phyloP scores from a whole-genome alignment of 1,140 invertebrate species.

The Drosophila oshimai region DNA sequence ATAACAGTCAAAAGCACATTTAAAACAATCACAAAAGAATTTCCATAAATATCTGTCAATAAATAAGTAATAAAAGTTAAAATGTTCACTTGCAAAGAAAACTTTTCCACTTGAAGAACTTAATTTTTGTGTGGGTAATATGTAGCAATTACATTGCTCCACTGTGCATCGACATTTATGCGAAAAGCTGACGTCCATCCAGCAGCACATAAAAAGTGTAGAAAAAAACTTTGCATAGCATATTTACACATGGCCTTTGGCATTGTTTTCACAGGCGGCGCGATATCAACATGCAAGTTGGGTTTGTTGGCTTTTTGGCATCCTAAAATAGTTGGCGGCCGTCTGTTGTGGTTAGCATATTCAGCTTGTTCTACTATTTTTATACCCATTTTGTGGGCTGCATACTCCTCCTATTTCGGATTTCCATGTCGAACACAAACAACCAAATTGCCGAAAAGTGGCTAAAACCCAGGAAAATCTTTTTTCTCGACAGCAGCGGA shows the following conservation, averaged over 20 bases:
- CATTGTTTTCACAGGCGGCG: slow-evolving; percentile 64
- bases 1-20: background rate
- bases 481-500: background rate
- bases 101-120: slow-evolving; percentile 39
- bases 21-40: background rate
- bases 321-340: slow-evolving; percentile 75
- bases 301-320: slow-evolving; percentile 57
- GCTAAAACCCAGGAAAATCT: slow-evolving; percentile 18
- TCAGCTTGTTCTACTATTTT: slow-evolving; percentile 57
- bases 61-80: slow-evolving; percentile 21
- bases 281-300: slow-evolving; percentile 50
- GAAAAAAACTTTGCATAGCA: slow-evolving; percentile 62
- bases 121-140: slow-evolving; percentile 10
- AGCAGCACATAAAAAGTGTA: slow-evolving; percentile 2
- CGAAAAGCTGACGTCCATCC: slow-evolving; percentile 28
- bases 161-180: slow-evolving; percentile 50
- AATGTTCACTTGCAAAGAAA: slow-evolving; percentile 4
- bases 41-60: slow-evolving; percentile 24
- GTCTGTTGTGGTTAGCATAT: slow-evolving; percentile 73
- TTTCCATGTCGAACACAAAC: slow-evolving; percentile 61
- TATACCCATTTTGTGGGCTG: slow-evolving; percentile 20
- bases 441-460: slow-evolving; percentile 53
- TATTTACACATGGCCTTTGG: slow-evolving; percentile 77
- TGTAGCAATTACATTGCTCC: slow-evolving; percentile 32
- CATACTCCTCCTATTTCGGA: slow-evolving; percentile 12